Evolutionary conservation across 2,888 invertebrate genomes (phyloP), one percentile per base, ranked within the genome.

Genomic region (Drosophila lutescens): DNA sequence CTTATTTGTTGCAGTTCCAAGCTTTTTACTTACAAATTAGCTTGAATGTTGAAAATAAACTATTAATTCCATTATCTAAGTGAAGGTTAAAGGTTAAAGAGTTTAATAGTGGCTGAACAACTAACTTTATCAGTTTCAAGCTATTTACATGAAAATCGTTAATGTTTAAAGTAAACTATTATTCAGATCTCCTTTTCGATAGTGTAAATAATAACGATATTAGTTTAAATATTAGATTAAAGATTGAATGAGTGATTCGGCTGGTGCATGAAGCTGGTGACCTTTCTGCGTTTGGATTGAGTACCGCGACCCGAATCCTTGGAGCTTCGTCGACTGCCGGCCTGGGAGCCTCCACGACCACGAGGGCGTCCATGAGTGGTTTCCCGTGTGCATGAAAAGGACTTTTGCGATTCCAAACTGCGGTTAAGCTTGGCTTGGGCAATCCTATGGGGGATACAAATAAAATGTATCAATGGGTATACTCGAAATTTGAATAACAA

Each of bases 201-300:
- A 12, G 4, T 34, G 12, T 34, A 12, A 34, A 4, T 34, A 34
- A 34, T 12, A 13, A 12, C 0, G 34, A 12, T 34, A 12, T 13
- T 34, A 4, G 5, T 41, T 20, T 5, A 12, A 12, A 15, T 2
- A 49, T 17, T 17, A 49, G 17, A 13, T 34, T 73, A 80, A 1
- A 86, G 47, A 26, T 76, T 34, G 43, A 82, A 82, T 7, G 85
- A 74, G 56, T 68, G 51, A 46, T 77, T 81, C 20, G 68, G 41
- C 36, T 47, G 38, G 17, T 78, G 58, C 1, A 15, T 3, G 38
- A 79, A 79, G n/a, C 73, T 71, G 3, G 77, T 74, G 26, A 87
- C 60, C 3, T 32, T 20, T 20, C 36, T 46, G 9, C 20, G 38
- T 9, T 32, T 57, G 0, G 9, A n/a, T 26, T 36, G 32, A 20